Conservation (phyloP, 2,888 invertebrate species). For the Athalia cordata region DNA sequence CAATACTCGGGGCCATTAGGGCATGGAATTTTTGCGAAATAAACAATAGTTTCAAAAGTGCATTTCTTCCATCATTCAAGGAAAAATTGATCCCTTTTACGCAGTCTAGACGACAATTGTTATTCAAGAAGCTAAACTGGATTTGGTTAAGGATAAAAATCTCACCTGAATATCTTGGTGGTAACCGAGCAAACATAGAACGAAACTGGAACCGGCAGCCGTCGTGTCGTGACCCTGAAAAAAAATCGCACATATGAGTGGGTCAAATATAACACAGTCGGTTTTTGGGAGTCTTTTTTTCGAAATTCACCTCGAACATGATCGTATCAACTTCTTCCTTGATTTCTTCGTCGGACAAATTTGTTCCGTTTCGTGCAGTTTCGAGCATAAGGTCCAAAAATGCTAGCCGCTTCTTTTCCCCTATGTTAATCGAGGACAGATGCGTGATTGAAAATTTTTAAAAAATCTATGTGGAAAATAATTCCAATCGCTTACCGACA, state of each 20-base stretch:
- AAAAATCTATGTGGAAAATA: too few relatives aligned
- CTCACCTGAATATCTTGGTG: conserved; percentile 82
- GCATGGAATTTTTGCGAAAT: too few relatives aligned
- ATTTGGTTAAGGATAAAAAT: background rate
- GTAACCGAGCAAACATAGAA: conserved; percentile 85
- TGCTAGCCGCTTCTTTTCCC: conserved; percentile 87
- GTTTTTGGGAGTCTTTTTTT: conserved; percentile 4
- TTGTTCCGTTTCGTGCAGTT: conserved; percentile 83
- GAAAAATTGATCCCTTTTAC: too few relatives aligned
- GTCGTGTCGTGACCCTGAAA: conserved; percentile 87
- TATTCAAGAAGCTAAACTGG: too few relatives aligned
- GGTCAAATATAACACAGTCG: background rate
- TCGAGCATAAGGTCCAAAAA: conserved; percentile 91
- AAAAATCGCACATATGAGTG: conserved; percentile 41
- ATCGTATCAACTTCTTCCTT: conserved; percentile 90
- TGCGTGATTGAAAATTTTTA: too few relatives aligned
- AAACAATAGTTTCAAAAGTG: too few relatives aligned
- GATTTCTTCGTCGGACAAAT: conserved; percentile 85
- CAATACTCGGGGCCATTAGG: too few relatives aligned
- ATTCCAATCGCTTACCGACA: conserved; percentile 68
- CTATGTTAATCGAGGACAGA: conserved; percentile 63
- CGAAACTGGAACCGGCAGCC: conserved; percentile 88
- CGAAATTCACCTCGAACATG: conserved; percentile 84
- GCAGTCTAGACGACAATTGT: too few relatives aligned
- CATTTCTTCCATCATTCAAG: too few relatives aligned